Percentiles rank a stretch among this genome's conserved stretches.
These are phyloP conservation scores for Dicyrtomina minuta DNA, from an alignment of 2,888 invertebrate genomes.

Conservation along the genomic window DNA sequence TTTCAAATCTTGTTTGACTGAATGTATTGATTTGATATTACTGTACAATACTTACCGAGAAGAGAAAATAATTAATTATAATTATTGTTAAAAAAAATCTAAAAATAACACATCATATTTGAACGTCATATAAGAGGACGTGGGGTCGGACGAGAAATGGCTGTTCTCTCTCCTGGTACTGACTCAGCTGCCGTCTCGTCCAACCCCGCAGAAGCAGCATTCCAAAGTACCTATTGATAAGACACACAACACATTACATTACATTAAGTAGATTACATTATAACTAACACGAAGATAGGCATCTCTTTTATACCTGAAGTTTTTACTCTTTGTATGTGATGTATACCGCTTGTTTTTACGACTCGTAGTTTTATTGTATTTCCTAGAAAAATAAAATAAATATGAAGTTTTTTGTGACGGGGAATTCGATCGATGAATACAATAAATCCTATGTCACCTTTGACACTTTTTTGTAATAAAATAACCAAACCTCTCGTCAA, in stretches of 20 bases:
- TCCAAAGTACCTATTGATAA: slow-evolving; percentile 26
- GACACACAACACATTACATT: neutral
- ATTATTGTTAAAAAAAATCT: slow-evolving; percentile 1
- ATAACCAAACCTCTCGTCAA: too few relatives aligned
- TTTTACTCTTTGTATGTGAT: slow-evolving; percentile 44
- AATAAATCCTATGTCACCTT: slow-evolving; percentile 23
- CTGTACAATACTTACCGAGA: slow-evolving; percentile 10
- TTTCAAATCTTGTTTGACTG: slow-evolving; percentile 21
- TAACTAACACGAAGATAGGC: slow-evolving; percentile 27
- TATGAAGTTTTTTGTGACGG: slow-evolving; percentile 6
- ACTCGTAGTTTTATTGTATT: slow-evolving; percentile 34
- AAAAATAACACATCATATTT: slow-evolving; percentile 7
- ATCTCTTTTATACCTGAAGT: slow-evolving; percentile 40
- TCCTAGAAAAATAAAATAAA: slow-evolving; percentile 16
- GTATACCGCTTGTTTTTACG: slow-evolving; percentile 40
- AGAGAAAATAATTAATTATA: slow-evolving; percentile 4
- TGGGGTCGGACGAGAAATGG: neutral
- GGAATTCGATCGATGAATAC: slow-evolving; percentile 5
- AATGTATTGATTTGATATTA: slow-evolving; percentile 26
- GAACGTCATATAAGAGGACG: slow-evolving; percentile 4
- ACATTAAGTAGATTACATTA: neutral
- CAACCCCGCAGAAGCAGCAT: slow-evolving; percentile 16
- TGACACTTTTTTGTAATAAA: neutral
- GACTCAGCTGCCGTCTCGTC: neutral
- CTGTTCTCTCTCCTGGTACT: too few relatives aligned